Percentiles rank a stretch among this genome's conserved stretches.
phyloP scores from a whole-genome alignment of 2,113 vertebrate species.

The Scalopus aquaticus region DNA sequence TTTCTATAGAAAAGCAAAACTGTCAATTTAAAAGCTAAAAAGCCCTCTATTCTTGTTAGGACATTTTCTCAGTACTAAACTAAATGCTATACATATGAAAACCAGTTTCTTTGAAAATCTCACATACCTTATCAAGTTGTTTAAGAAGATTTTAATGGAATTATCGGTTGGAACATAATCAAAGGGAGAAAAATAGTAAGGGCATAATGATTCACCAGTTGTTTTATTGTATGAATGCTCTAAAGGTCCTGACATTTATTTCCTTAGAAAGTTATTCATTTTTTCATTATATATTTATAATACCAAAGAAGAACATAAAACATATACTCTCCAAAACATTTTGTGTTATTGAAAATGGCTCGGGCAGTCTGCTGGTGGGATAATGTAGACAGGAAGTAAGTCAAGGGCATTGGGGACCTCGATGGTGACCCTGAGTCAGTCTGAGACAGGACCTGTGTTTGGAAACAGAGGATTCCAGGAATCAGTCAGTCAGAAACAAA shows the following conservation, averaged over 20 bases:
- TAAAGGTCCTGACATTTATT: constrained; percentile 69
- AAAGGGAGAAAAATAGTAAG: constrained; percentile 14
- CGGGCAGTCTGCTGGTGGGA: not conserved
- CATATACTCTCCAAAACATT: constrained; percentile 13
- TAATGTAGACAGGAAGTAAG: not conserved
- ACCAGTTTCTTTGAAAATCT: constrained; percentile 26
- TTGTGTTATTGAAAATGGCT: constrained; percentile 66
- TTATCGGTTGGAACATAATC: constrained; percentile 29
- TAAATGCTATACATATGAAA: not conserved
- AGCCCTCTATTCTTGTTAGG: not conserved
- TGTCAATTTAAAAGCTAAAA: constrained; percentile 10
- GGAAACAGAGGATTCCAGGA: not conserved
- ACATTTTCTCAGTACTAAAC: not conserved
- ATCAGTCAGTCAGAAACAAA: not conserved
- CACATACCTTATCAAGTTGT: constrained; percentile 28
- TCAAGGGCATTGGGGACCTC: not conserved
- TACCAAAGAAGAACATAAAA: not conserved
- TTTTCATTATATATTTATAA: constrained; percentile 61
- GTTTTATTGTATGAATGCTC: not conserved
- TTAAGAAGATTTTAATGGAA: constrained; percentile 19
- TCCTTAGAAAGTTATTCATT: constrained; percentile 52
- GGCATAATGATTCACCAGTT: constrained; percentile 13
- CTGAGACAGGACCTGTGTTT: not conserved
- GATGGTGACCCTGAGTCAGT: not conserved
- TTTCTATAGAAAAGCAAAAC: not conserved